Percentiles rank a stretch among this genome's conserved stretches.
These are phyloP conservation scores for Chionis minor DNA, from an alignment of 2,113 vertebrate species.

Conservation along the genomic window DNA sequence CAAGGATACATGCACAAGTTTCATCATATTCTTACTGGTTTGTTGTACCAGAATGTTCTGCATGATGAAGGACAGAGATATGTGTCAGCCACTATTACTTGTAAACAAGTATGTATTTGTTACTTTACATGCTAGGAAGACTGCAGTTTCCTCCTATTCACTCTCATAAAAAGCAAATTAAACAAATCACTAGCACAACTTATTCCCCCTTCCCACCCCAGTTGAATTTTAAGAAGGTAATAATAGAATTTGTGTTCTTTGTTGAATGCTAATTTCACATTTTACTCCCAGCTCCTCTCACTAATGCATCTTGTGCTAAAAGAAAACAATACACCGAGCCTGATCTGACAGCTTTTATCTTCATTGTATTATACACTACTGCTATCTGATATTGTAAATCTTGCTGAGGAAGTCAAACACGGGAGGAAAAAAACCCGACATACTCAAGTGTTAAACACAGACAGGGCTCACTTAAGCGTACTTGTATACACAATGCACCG, in stretches of 20 bases:
- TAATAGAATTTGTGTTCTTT: neutral
- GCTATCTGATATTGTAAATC: neutral
- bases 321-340: neutral
- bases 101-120: neutral
- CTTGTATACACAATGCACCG: neutral
- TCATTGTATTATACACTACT: accelerated
- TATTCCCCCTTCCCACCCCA: neutral
- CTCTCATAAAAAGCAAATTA: neutral
- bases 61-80: neutral
- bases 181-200: neutral
- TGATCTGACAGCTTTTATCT: neutral
- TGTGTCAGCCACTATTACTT: neutral
- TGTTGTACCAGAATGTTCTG: neutral
- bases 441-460: neutral
- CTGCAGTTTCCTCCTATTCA: neutral
- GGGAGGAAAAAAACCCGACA: neutral
- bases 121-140: neutral
- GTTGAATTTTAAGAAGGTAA: neutral
- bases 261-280: neutral
- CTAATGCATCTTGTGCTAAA: neutral
- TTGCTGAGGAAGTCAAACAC: neutral
- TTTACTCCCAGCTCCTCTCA: neutral
- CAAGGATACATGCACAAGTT: neutral
- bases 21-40: neutral
- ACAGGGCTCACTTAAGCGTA: neutral